These are phyloP conservation scores for Notospermus geniculatus DNA, from an alignment of 1,140 invertebrate genomes.

Conservation along the genomic window DNA sequence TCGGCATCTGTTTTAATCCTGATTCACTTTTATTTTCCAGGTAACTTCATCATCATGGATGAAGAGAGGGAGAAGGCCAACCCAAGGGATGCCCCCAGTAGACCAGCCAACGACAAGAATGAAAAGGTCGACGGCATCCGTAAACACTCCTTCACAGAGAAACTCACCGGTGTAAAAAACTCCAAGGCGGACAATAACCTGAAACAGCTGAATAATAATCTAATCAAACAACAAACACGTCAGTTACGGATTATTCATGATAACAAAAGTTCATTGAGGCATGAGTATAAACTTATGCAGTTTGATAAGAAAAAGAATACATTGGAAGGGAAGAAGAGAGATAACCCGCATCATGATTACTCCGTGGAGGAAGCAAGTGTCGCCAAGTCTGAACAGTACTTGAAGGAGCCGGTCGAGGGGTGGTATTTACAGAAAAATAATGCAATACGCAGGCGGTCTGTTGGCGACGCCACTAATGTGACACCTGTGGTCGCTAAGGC, in stretches of 20 bases:
- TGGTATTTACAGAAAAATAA: constrained; percentile 40
- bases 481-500: constrained; percentile 39
- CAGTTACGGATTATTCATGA: constrained; percentile 37
- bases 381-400: constrained; percentile 33
- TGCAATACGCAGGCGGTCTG: constrained; percentile 27
- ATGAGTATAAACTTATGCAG: constrained; percentile 45
- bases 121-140: constrained; percentile 17
- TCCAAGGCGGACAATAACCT: constrained; percentile 45
- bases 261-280: constrained; percentile 34
- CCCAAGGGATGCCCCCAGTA: constrained; percentile 36
- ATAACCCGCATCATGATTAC: constrained; percentile 37
- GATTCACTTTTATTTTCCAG: constrained; percentile 29
- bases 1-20: no score
- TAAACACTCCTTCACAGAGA: constrained; percentile 35
- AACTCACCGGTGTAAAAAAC: constrained; percentile 43
- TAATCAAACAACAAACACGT: constrained; percentile 32
- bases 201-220: constrained; percentile 22
- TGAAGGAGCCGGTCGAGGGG: constrained; percentile 33
- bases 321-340: constrained; percentile 36
- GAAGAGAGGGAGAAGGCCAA: constrained; percentile 40
- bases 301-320: constrained; percentile 42
- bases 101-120: constrained; percentile 24
- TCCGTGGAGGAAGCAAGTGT: constrained; percentile 41
- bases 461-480: constrained; percentile 29
- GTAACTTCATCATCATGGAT: constrained; percentile 51